These are phyloP conservation scores for Aricia agestis DNA, from an alignment of 1,140 invertebrate species.

Conservation along the genomic window DNA sequence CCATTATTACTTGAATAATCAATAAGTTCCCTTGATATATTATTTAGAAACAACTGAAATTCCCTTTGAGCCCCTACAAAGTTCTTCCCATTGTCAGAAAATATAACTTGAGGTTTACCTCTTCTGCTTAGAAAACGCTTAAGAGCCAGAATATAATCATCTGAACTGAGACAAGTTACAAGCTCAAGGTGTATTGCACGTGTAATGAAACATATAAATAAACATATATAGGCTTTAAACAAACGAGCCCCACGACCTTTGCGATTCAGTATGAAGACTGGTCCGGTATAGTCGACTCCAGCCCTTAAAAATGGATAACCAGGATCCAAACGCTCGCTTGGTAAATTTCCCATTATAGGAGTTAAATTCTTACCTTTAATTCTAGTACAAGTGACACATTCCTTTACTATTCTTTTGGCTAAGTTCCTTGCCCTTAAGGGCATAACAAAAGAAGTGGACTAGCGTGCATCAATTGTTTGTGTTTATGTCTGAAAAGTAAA, in stretches of 20 bases:
- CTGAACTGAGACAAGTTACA: constrained; percentile 47
- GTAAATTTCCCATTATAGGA: constrained; percentile 22
- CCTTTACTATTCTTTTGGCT: constrained; percentile 18
- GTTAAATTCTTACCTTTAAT: no score
- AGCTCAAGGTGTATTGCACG: constrained; percentile 68
- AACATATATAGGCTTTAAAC: constrained; percentile 52
- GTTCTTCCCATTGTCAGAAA: constrained; percentile 46
- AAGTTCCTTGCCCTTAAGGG: constrained; percentile 29
- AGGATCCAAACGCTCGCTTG: constrained; percentile 21
- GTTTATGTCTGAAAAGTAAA: constrained; percentile 26
- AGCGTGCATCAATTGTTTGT: constrained; percentile 23
- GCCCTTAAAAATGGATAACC: constrained; percentile 27
- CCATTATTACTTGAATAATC: constrained; percentile 8
- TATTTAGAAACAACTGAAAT: constrained; percentile 15
- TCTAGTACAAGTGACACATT: constrained; percentile 7
- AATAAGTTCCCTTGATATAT: constrained; percentile 12
- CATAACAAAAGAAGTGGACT: constrained; percentile 27
- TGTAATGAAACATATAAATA: constrained; percentile 65
- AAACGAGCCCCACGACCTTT: constrained; percentile 36
- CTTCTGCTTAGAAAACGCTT: constrained; percentile 46
- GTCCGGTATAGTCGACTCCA: constrained; percentile 51
- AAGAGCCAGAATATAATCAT: constrained; percentile 42
- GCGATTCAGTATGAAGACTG: constrained; percentile 40
- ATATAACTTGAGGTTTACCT: constrained; percentile 36
- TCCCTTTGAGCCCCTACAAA: constrained; percentile 21